Evolutionary conservation across 2,113 vertebrate species (phyloP), one percentile per base, ranked within the genome.

Genomic region (Ailurus styani): DNA sequence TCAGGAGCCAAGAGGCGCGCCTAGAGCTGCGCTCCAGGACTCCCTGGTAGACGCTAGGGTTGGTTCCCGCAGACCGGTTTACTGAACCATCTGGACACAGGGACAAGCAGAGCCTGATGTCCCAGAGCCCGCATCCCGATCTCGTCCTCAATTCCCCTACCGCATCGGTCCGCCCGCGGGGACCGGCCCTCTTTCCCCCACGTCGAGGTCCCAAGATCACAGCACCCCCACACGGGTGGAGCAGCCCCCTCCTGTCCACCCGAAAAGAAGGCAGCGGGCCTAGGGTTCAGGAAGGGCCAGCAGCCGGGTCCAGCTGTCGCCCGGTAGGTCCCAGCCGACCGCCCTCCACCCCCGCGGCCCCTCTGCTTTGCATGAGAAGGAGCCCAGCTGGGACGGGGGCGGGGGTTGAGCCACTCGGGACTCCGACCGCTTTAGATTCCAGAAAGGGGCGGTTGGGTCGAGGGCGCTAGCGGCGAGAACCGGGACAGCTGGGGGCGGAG

Each of bases 341-440:
- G 54, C 34, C 88, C 81, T 64, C 96, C 68, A 62, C 79, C 52
- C 57, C 60, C 3, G 29, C 4, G 78, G 85, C 47, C 86, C 93
- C 77, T 85, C 90, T 97, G 90, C 45, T 98, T 98, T 98, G 87
- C 98, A 91, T 85, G 81, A 96, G 96, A 98, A 98, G 96, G n/a
- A 97, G 54, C 90, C 96, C 95, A 98, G 98, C 98, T 96, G 95
- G 90, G 91, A 73, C 31, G 6, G 78, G 62, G 81, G 87, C 81
- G 25, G 92, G 79, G 90, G 82, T 77, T 31, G 12, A 77, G 87
- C 96, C 97, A 21, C 97, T 87, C 5, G 91, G 96, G 97, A 96
- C 94, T 20, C 2, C 10, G 31, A 57, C 75, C 10, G 23, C 95
- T 82, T 75, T 29, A 90, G 97, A 94, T 95, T 94, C 93, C 95